Conservation (phyloP, 2,888 invertebrate genomes). For the Philereme transversata region DNA sequence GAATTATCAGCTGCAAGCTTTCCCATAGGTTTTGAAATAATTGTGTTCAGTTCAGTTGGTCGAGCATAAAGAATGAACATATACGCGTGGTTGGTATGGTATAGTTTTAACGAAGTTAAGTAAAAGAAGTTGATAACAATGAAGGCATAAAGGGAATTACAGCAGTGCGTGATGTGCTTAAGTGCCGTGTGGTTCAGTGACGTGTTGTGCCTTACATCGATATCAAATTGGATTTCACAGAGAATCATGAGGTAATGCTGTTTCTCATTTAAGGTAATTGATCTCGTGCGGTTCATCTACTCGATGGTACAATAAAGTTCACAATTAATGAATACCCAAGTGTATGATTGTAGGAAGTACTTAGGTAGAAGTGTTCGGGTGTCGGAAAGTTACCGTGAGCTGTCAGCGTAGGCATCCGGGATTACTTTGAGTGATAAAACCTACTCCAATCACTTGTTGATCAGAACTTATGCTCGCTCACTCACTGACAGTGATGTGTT, state of each 20-base stretch:
- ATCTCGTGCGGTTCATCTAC: not conserved
- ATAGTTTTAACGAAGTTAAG: conserved; percentile 10
- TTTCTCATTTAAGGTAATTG: not conserved
- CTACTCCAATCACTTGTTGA: conserved; percentile 59
- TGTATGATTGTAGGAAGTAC: not conserved
- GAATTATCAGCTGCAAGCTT: conserved; percentile 10
- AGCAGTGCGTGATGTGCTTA: conserved; percentile 43
- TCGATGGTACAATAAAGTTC: not conserved
- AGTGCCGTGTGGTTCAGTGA: conserved; percentile 50
- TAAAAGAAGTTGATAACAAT: conserved; percentile 28
- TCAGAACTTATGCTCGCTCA: conserved; percentile 30
- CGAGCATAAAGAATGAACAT: conserved; percentile 2
- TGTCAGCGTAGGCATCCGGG: conserved; percentile 47
- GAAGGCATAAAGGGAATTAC: conserved; percentile 37
- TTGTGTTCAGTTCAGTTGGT: conserved; percentile 12
- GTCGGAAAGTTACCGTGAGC: conserved; percentile 39
- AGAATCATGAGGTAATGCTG: conserved; percentile 69
- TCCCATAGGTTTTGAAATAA: conserved; percentile 10
- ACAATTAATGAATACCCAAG: no score
- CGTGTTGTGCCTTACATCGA: conserved; percentile 44
- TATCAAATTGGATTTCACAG: conserved; percentile 74
- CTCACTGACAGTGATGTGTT: not conserved
- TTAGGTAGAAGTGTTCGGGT: conserved; percentile 7
- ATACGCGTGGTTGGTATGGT: not conserved
- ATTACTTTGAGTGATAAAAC: conserved; percentile 46